Conservation (phyloP, 1,140 invertebrate species). For the Tribolium castaneum region DNA sequence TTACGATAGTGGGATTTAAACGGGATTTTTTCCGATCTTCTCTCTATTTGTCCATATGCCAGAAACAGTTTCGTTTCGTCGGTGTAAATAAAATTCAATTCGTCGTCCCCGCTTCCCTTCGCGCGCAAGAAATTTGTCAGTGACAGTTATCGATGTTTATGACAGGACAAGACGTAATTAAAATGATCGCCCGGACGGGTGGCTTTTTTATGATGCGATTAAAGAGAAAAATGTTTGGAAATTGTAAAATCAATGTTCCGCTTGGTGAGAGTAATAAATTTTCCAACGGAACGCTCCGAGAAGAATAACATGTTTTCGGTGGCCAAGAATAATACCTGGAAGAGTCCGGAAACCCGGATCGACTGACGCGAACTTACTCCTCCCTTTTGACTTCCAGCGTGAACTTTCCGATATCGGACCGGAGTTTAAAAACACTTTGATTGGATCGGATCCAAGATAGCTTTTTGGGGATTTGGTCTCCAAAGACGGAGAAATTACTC, state of each 20-base stretch:
- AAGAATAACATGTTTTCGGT: slow-evolving; percentile 34
- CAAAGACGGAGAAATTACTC: too few species aligned
- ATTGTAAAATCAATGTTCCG: slow-evolving; percentile 28
- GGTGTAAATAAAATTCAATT: slow-evolving; percentile 21
- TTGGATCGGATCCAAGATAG: slow-evolving; percentile 13
- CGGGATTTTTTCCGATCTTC: background rate
- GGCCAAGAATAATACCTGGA: slow-evolving; percentile 33
- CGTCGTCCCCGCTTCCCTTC: background rate
- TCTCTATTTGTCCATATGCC: slow-evolving; percentile 22
- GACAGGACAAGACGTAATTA: slow-evolving; percentile 12
- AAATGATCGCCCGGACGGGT: background rate
- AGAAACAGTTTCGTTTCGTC: background rate
- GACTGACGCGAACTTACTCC: slow-evolving; percentile 13
- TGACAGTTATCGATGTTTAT: slow-evolving; percentile 22
- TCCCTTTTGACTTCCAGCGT: slow-evolving; percentile 8
- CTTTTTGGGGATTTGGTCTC: background rate
- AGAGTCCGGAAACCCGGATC: slow-evolving; percentile 25
- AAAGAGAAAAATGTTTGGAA: slow-evolving; percentile 15
- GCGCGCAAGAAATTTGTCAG: background rate
- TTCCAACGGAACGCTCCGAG: slow-evolving; percentile 3
- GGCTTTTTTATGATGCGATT: background rate
- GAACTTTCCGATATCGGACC: slow-evolving; percentile 18
- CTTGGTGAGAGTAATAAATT: slow-evolving; percentile 24
- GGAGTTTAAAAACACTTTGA: slow-evolving; percentile 26
- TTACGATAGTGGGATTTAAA: slow-evolving; percentile 8